Percentiles rank a stretch among this genome's conserved stretches.
Conservation (phyloP, 2,888 invertebrate species). For the Agyllia agylla region DNA sequence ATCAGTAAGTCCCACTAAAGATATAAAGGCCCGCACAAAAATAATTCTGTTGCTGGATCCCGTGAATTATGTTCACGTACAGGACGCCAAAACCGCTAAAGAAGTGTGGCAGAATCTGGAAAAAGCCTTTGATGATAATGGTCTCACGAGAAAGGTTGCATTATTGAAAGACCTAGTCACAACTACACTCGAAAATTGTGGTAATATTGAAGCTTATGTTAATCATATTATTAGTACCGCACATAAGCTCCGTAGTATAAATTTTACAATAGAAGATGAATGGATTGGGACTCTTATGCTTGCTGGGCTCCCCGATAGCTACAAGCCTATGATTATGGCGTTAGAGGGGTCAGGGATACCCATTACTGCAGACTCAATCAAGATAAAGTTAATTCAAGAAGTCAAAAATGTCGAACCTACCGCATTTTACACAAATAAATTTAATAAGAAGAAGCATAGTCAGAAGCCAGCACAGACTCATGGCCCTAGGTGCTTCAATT, state of each 20-base stretch:
- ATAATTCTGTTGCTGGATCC: slow-evolving; percentile 62
- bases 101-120: slow-evolving; percentile 59
- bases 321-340: slow-evolving; percentile 58
- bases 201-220: slow-evolving; percentile 1
- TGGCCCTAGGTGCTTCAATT: slow-evolving; percentile 73
- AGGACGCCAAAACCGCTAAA: slow-evolving; percentile 55
- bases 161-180: background rate
- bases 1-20: background rate
- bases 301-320: slow-evolving; percentile 33
- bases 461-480: background rate
- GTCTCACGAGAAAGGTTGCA: slow-evolving; percentile 20
- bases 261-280: background rate
- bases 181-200: slow-evolving; percentile 11
- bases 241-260: background rate
- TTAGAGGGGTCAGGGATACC: slow-evolving; percentile 44
- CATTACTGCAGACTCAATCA: slow-evolving; percentile 59
- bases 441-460: slow-evolving; percentile 6
- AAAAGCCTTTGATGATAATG: slow-evolving; percentile 72
- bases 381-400: slow-evolving; percentile 64
- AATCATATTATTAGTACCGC: background rate
- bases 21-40: slow-evolving; percentile 55
- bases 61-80: slow-evolving; percentile 63
- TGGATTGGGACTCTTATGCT: background rate
- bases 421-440: slow-evolving; percentile 18
- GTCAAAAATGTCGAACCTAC: slow-evolving; percentile 22